These are phyloP conservation scores for Acromyrmex heyeri DNA, from an alignment of 1,140 invertebrate species.

Conservation along the genomic window DNA sequence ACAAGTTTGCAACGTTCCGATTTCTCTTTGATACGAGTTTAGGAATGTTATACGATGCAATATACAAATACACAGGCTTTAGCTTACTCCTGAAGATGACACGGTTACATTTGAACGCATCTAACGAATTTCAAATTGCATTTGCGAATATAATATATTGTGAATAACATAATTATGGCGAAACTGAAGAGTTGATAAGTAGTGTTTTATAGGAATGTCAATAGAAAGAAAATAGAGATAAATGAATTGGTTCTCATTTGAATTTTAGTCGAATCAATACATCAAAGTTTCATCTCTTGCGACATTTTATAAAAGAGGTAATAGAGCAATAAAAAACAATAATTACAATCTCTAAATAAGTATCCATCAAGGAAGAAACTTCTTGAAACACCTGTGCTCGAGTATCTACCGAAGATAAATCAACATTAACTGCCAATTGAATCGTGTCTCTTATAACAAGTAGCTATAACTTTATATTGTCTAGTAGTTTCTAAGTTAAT, in stretches of 20 bases:
- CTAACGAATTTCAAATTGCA: conserved; percentile 19
- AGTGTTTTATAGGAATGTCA: background rate
- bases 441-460: background rate
- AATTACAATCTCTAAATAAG: conserved; percentile 16
- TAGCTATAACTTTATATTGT: conserved; percentile 33
- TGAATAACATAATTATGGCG: background rate
- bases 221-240: conserved; percentile 7
- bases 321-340: conserved; percentile 33
- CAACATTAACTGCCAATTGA: conserved; percentile 42
- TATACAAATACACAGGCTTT: background rate
- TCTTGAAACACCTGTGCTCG: conserved; percentile 28
- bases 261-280: background rate
- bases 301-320: conserved; percentile 1
- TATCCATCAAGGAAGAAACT: conserved; percentile 43
- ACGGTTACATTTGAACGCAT: background rate
- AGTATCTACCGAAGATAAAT: conserved; percentile 28
- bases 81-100: background rate
- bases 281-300: background rate
- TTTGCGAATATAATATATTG: background rate
- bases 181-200: conserved; percentile 9
- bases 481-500: conserved; percentile 27
- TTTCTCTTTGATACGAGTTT: conserved; percentile 69
- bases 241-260: background rate
- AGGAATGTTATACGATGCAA: conserved; percentile 14
- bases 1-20: conserved; percentile 54